Evolutionary conservation across 1,140 invertebrate species (phyloP).

Genomic region (Ganaspis sp.): DNA sequence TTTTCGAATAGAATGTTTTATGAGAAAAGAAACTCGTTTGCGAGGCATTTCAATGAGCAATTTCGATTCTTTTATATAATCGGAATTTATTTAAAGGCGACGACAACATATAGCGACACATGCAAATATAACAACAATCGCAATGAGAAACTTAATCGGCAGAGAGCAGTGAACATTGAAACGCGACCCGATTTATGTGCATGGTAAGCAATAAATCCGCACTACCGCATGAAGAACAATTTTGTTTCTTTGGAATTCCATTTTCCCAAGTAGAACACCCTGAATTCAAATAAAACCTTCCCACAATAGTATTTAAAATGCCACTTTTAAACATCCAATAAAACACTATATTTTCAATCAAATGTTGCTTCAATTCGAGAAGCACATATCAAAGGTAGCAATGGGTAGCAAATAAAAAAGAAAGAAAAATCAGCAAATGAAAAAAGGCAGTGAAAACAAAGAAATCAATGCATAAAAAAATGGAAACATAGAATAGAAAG

Average conservation of each 20-base stretch:
- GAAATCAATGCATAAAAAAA: no score
- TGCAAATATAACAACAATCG: constrained; percentile 19
- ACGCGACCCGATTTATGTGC: constrained; percentile 10
- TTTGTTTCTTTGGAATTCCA: constrained; percentile 12
- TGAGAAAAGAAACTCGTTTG: not conserved
- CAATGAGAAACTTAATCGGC: constrained; percentile 18
- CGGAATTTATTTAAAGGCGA: constrained; percentile 1
- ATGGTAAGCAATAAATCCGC: constrained; percentile 1
- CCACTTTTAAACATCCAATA: not conserved
- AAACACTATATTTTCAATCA: not conserved
- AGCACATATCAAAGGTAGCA: no score
- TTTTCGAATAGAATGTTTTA: not conserved
- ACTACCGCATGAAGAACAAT: constrained; percentile 9
- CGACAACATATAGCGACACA: constrained; percentile 10
- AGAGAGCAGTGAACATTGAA: not conserved
- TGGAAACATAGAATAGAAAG: no score
- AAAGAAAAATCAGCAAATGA: no score
- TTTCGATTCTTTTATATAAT: constrained; percentile 14
- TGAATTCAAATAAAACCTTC: not conserved
- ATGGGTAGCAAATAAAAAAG: no score
- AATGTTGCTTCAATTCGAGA: no score
- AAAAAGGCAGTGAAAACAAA: no score
- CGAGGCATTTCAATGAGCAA: not conserved
- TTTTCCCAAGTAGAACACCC: constrained; percentile 17
- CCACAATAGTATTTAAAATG: not conserved